Conservation (phyloP, 2,113 vertebrate species). For the Prionailurus bengalensis region DNA sequence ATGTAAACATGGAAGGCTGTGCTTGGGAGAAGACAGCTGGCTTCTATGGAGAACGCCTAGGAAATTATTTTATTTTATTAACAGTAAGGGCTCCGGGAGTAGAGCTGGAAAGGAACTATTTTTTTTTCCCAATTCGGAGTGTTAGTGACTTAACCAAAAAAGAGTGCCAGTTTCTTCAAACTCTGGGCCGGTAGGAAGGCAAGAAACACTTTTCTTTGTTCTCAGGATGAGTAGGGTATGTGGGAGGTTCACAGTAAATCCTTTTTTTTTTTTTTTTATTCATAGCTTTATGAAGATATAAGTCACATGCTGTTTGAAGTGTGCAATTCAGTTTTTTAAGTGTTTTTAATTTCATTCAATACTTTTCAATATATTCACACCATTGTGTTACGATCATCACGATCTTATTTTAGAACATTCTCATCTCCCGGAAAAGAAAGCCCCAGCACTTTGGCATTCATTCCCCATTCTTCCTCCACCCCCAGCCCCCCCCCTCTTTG, state of each 20-base stretch:
- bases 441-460: not conserved
- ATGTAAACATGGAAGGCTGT: rapidly evolving
- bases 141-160: not conserved
- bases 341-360: too few species aligned
- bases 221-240: rapidly evolving
- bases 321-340: not conserved
- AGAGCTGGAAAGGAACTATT: not conserved
- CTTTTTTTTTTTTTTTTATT: not conserved
- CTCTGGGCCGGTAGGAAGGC: not conserved
- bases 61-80: not conserved
- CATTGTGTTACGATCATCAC: not conserved
- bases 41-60: not conserved
- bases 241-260: not conserved
- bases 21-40: not conserved
- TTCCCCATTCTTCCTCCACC: rapidly evolving
- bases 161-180: not conserved
- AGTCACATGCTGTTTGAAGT: not conserved
- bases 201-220: not conserved
- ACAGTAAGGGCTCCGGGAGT: rapidly evolving
- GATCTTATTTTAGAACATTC: not conserved
- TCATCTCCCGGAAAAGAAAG: rapidly evolving
- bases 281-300: not conserved
- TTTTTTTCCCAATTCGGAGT: not conserved
- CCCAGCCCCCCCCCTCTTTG: too few species aligned
- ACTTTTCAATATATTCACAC: not conserved